Evolutionary conservation across 2,113 vertebrate species (phyloP).

Genomic region (Oncorhynchus kisutch): DNA sequence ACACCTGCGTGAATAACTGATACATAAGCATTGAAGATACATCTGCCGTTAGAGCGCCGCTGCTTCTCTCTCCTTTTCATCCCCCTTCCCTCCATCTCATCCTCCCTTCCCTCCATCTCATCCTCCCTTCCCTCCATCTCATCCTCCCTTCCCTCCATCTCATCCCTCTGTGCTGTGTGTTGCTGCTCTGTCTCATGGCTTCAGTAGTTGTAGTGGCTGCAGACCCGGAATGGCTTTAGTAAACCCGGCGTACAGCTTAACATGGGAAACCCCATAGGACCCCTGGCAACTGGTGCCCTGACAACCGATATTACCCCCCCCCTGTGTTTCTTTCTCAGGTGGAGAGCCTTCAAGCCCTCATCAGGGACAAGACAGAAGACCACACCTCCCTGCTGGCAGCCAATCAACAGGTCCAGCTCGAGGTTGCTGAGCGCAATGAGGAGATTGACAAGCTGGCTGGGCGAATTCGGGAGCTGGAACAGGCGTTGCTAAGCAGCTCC

Average conservation of each 20-base stretch:
- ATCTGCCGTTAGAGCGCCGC: neutral
- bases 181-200: constrained; percentile 39
- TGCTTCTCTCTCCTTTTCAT: neutral
- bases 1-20: neutral
- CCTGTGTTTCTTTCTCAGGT: constrained; percentile 68
- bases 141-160: neutral
- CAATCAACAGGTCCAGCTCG: constrained; percentile 80
- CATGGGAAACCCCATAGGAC: neutral
- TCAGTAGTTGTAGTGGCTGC: constrained; percentile 30
- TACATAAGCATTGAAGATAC: neutral
- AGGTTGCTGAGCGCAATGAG: constrained; percentile 78
- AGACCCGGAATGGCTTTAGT: constrained; percentile 46
- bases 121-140: too few relatives aligned
- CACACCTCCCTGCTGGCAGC: constrained; percentile 75
- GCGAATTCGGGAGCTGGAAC: constrained; percentile 79
- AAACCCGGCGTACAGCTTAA: constrained; percentile 9
- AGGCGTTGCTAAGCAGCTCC: constrained; percentile 60
- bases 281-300: neutral
- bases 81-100: neutral
- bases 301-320: neutral
- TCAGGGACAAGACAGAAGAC: constrained; percentile 84
- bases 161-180: neutral
- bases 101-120: constrained; percentile 10
- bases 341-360: constrained; percentile 81
- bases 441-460: constrained; percentile 82